These are phyloP conservation scores for Tenodera sinensis DNA, from an alignment of 2,888 invertebrate species.

Conservation along the genomic window DNA sequence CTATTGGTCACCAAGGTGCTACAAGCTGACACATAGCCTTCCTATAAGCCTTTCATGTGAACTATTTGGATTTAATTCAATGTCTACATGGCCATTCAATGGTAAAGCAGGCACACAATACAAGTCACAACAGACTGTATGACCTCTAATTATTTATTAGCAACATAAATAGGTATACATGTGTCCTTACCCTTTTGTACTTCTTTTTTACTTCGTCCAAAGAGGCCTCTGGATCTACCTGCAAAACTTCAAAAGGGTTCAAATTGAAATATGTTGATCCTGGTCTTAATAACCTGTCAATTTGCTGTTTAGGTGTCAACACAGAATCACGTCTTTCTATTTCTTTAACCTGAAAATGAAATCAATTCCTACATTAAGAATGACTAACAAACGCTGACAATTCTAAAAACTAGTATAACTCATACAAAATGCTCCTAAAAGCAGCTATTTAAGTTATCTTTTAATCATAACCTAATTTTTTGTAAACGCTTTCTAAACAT, in stretches of 20 bases:
- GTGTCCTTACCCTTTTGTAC: conserved; percentile 67
- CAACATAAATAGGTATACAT: too few species aligned
- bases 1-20: too few species aligned
- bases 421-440: neutral
- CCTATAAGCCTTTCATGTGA: too few species aligned
- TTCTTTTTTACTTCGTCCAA: conserved; percentile 94
- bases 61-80: neutral
- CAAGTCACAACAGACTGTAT: neutral
- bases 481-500: neutral
- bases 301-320: conserved; percentile 94
- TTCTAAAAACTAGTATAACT: neutral
- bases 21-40: too few species aligned
- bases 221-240: conserved; percentile 84
- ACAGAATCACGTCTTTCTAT: conserved; percentile 97
- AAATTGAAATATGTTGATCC: conserved; percentile 98
- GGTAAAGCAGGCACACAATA: neutral
- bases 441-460: neutral
- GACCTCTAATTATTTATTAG: too few species aligned
- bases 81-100: neutral
- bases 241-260: conserved; percentile 91
- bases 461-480: neutral
- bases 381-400: neutral
- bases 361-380: neutral
- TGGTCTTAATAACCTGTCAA: conserved; percentile 89
- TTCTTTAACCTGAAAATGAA: conserved; percentile 82